Base-by-base conservation (phyloP, 2,113 vertebrate genomes). In the Myrmophylax atrothorax region DNA sequence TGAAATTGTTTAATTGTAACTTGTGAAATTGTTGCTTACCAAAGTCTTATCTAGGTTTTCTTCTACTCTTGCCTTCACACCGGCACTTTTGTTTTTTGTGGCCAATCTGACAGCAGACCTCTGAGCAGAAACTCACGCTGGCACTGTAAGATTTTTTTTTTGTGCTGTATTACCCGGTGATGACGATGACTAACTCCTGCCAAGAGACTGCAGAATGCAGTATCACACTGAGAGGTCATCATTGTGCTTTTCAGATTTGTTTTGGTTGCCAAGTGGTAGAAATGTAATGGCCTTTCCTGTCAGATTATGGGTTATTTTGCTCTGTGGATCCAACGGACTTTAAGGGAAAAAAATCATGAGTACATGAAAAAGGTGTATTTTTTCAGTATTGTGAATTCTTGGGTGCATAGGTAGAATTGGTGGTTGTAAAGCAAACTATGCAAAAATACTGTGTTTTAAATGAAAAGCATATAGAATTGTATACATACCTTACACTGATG, bases 271-370 rank as follows among this genome's bases (percentile, higher is more conserved):
- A 42, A 31, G 15, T 58, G 3, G 13, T 84, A 62, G 50, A 76
- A 75, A 44, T 58, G 33, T 0, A 64, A 23, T 47, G 20, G 22
- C 79, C 18, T 75, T 82, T 82, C 14, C 1, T 46, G 1, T 55
- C 18, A 46, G n/a, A 74, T 14, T 18, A 3, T 1, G 4, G 16
- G 5, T 79, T 90, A 17, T 46, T 85, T 79, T 60, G 15, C 78
- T 10, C 19, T 50, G 33, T 42, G 23, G 20, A 33, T 77, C 24
- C 38, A 52, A 0, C 29, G 47, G 52, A 22, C 38, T 35, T 53
- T 12, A 72, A 35, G 58, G 37, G 44, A 50, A 76, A 15, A 10
- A 18, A 38, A n/a, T n/a, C 0, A 0, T 23, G 8, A 18, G 8
- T 55, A 18, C 6, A 2, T 55, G 14, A 75, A 37, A 46, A 53